Base-by-base conservation (phyloP, 1,140 invertebrate species). In the Phenacoccus solenopsis region DNA sequence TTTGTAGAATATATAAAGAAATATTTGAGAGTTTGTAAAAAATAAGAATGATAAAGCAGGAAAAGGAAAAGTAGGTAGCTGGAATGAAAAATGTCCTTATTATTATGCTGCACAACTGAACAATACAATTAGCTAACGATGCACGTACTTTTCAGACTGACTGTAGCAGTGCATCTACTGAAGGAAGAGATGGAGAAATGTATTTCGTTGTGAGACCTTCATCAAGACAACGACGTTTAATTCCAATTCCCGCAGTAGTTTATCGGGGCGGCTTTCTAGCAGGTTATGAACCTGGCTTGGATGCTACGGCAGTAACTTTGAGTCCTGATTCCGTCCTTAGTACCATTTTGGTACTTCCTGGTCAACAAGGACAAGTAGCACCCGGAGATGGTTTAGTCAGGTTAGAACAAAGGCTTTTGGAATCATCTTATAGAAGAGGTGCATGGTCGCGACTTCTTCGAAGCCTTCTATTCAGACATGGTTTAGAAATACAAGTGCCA, bases 141-240 rank as follows among this genome's bases (percentile, higher is more conserved):
- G n/a, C n/a, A n/a, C n/a, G n/a, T 38, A 10, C 32, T 71, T 83
- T 84, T 70, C 81, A 89, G 84, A 91, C 89, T 3, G 89, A 91
- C 72, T 92, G 90, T 77, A 73, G 75, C 9, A 79, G 79, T 35
- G 86, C 86, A 5, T 88, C 88, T 1, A 86, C 85, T 9, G 82
- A 86, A 35, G 86, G 88, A 5, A 79, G 89, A 64, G 89, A 92
- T 74, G 90, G 89, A 0, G 90, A 91, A 78, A 84, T 92, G 81
- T 90, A 91, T 76, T 92, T 92, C 75, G 88, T 90, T 4, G 88
- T 91, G 0, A 84, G 87, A 21, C 89, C 89, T 0, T 87, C 87
- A 0, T 85, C 90, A 0, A 82, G 89, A 32, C 88, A 90, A 77
- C 80, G 90, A 20, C 84, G 90, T 64, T 78, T 93, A 1, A 84